Conservation (phyloP, 1,140 invertebrate genomes). For the Sweltsa coloradensis region DNA sequence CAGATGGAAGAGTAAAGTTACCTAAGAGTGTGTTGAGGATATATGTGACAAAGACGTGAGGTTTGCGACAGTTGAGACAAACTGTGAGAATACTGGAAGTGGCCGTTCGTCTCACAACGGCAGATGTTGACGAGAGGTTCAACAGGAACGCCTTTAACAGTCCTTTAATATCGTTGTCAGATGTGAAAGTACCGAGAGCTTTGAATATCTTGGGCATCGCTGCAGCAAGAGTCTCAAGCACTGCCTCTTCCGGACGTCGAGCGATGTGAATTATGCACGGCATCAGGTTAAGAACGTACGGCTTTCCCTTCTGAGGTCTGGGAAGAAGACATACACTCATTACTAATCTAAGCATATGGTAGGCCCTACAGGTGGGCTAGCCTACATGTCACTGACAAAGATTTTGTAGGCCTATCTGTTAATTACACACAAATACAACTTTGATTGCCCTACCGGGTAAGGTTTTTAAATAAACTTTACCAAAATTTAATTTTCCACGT, state of each 20-base stretch:
- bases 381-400: too few species aligned
- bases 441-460: too few species aligned
- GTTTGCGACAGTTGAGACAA: constrained; percentile 48
- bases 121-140: constrained; percentile 45
- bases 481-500: too few species aligned
- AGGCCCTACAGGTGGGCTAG: too few species aligned
- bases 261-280: constrained; percentile 55
- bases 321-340: constrained; percentile 11
- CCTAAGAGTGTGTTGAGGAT: constrained; percentile 38
- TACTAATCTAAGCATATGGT: too few species aligned
- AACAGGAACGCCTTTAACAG: constrained; percentile 51
- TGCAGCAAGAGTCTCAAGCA: constrained; percentile 57
- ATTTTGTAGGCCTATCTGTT: too few species aligned
- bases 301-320: constrained; percentile 60
- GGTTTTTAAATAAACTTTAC: too few species aligned
- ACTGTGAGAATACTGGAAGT: constrained; percentile 48
- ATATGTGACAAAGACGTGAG: constrained; percentile 44
- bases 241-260: constrained; percentile 51
- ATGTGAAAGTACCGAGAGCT: constrained; percentile 55
- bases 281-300: constrained; percentile 59
- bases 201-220: constrained; percentile 56
- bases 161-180: constrained; percentile 56
- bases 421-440: too few species aligned
- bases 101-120: constrained; percentile 46
- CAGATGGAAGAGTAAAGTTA: constrained; percentile 20